Evolutionary conservation across 1,140 invertebrate genomes (phyloP).

Genomic region (Leucophenga varia): DNA sequence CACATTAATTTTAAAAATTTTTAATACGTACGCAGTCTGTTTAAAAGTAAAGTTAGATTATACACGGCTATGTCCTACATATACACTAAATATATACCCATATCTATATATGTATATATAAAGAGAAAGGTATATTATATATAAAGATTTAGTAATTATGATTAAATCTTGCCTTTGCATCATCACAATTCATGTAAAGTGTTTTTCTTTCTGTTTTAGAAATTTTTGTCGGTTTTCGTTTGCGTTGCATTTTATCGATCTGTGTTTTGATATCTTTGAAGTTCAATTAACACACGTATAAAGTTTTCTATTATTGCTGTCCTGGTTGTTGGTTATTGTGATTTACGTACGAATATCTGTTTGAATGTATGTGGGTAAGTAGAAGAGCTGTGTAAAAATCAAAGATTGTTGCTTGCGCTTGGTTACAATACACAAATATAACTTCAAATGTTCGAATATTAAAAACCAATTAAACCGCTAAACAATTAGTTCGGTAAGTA

Average conservation of each 20-base stretch:
- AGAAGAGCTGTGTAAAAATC: too few relatives aligned
- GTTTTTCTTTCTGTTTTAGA: conserved; percentile 9
- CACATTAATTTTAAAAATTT: conserved; percentile 53
- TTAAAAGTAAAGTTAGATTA: conserved; percentile 54
- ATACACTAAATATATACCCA: too few relatives aligned
- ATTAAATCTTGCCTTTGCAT: conserved; percentile 54
- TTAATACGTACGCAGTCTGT: conserved; percentile 54
- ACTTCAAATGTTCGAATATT: conserved; percentile 26
- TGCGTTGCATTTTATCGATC: too few relatives aligned
- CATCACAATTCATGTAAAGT: conserved; percentile 54
- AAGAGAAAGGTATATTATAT: too few relatives aligned
- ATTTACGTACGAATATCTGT: too few relatives aligned
- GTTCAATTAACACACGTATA: conserved; percentile 42
- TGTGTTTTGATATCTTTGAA: conserved; percentile 24
- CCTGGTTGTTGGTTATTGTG: too few relatives aligned
- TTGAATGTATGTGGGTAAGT: too few relatives aligned
- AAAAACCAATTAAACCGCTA: conserved; percentile 46
- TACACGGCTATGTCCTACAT: too few relatives aligned
- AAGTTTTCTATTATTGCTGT: conserved; percentile 37
- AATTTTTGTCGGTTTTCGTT: too few relatives aligned
- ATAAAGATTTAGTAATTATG: conserved; percentile 52
- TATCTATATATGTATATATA: conserved; percentile 43
- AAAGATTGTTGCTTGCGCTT: too few relatives aligned
- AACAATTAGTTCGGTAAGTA: too few relatives aligned
- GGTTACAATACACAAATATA: too few relatives aligned